Evolutionary conservation across 2,113 vertebrate genomes (phyloP).

Genomic region (Boulengeromyrus knoepffleri): DNA sequence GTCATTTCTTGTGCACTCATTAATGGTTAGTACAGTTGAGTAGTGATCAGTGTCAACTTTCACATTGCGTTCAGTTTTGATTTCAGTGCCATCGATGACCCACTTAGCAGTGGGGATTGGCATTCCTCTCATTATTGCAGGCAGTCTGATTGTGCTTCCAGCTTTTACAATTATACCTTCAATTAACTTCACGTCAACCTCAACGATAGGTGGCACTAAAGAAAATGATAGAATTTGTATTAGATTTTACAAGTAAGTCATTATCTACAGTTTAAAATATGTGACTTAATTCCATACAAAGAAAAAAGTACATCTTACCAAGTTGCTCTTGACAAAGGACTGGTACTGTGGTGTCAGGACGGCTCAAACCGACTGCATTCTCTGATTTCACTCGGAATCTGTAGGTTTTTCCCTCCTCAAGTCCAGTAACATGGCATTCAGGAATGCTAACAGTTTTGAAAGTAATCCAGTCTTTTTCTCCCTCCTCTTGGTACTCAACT

Average conservation of each 20-base stretch:
- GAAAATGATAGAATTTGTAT: conserved; percentile 28
- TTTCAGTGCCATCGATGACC: conserved; percentile 77
- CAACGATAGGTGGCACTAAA: conserved; percentile 82
- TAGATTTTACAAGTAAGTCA: neutral
- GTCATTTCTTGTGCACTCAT: conserved; percentile 83
- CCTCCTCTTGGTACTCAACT: conserved; percentile 95
- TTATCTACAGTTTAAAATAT: conserved; percentile 1
- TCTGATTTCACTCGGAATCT: conserved; percentile 92
- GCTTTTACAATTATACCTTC: conserved; percentile 97
- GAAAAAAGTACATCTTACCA: conserved; percentile 57
- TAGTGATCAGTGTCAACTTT: conserved; percentile 87
- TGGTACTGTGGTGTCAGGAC: conserved; percentile 92
- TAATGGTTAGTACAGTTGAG: conserved; percentile 86
- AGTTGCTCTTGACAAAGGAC: conserved; percentile 96
- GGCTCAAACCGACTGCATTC: conserved; percentile 85
- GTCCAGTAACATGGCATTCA: conserved; percentile 84
- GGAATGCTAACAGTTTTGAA: conserved; percentile 90
- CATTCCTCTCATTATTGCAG: conserved; percentile 91
- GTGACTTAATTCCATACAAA: neutral
- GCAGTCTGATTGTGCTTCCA: conserved; percentile 85
- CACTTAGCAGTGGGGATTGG: conserved; percentile 87
- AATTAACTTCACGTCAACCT: conserved; percentile 88
- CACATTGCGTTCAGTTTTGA: conserved; percentile 73
- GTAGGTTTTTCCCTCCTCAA: conserved; percentile 90
- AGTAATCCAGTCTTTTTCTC: conserved; percentile 79